Conservation (phyloP, 1,140 invertebrate genomes). For the Chrysopa pallens region DNA sequence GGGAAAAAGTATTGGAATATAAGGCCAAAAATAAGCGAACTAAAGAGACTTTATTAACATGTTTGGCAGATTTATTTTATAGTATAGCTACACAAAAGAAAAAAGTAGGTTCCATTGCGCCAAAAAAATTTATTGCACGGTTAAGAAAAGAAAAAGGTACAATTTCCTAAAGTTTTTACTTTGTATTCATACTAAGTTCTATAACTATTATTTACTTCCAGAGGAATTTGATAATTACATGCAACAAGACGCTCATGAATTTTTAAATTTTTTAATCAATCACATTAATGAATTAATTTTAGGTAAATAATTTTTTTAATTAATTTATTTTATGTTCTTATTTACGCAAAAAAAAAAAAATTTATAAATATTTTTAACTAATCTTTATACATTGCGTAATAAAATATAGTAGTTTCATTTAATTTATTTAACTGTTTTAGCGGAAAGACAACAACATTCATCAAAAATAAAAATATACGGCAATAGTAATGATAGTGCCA, state of each 20-base stretch:
- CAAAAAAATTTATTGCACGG: slow-evolving; percentile 98
- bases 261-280: slow-evolving; percentile 97
- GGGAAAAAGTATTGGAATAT: slow-evolving; percentile 96
- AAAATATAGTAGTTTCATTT: too few species aligned
- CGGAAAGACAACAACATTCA: slow-evolving; percentile 20
- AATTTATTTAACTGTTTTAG: slow-evolving; percentile 9
- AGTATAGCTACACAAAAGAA: slow-evolving; percentile 99
- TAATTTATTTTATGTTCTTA: too few species aligned
- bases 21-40: slow-evolving; percentile 95
- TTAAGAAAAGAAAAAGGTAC: slow-evolving; percentile 95
- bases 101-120: slow-evolving; percentile 97
- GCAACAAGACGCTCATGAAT: slow-evolving; percentile 99
- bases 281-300: slow-evolving; percentile 87
- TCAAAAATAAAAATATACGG: slow-evolving; percentile 29
- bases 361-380: too few species aligned
- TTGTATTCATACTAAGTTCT: slow-evolving; percentile 3
- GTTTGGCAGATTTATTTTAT: slow-evolving; percentile 95
- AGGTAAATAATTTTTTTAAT: slow-evolving; percentile 36
- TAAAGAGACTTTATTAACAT: slow-evolving; percentile 94
- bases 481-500: slow-evolving; percentile 23
- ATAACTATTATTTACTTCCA: slow-evolving; percentile 31
- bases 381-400: too few species aligned
- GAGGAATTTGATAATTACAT: slow-evolving; percentile 99
- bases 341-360: too few species aligned
- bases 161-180: not conserved